Percentiles rank a stretch among this genome's conserved stretches.
Evolutionary conservation across 2,113 vertebrate species (phyloP).

Genomic region (Oncorhynchus clarkii): DNA sequence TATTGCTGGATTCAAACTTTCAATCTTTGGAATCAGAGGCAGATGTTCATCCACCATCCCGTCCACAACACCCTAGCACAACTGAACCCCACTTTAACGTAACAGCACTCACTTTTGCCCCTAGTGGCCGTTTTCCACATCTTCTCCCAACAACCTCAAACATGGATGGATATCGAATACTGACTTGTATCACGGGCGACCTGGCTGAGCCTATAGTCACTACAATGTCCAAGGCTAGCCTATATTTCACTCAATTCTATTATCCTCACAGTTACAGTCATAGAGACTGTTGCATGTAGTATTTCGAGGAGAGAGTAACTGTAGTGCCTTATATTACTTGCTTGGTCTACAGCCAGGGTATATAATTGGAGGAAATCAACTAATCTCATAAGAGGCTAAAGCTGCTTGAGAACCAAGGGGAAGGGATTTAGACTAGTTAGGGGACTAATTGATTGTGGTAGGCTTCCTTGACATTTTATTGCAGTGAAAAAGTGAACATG

Average conservation of each 20-base stretch:
- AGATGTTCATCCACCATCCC: too few relatives aligned
- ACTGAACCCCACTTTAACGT: too few relatives aligned
- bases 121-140: too few relatives aligned
- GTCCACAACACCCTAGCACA: too few relatives aligned
- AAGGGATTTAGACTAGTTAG: conserved; percentile 37
- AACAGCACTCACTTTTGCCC: too few relatives aligned
- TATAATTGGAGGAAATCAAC: conserved; percentile 48
- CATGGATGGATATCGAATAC: background rate
- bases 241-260: background rate
- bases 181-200: background rate
- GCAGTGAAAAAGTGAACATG: conserved; percentile 35
- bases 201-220: background rate
- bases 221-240: too few relatives aligned
- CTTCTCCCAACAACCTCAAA: too few relatives aligned
- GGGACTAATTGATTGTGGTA: conserved; percentile 33
- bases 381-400: conserved; percentile 77
- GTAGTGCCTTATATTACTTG: conserved; percentile 5
- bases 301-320: background rate
- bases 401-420: conserved; percentile 52
- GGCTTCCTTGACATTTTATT: conserved; percentile 35
- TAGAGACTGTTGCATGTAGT: background rate
- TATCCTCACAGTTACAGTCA: background rate
- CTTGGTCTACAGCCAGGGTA: conserved; percentile 38
- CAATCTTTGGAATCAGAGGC: too few relatives aligned
- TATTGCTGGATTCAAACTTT: too few relatives aligned